Percentiles rank a stretch among this genome's conserved stretches.
These are phyloP conservation scores for Cosmia pyralina DNA, from an alignment of 2,888 invertebrate genomes.

Conservation along the genomic window DNA sequence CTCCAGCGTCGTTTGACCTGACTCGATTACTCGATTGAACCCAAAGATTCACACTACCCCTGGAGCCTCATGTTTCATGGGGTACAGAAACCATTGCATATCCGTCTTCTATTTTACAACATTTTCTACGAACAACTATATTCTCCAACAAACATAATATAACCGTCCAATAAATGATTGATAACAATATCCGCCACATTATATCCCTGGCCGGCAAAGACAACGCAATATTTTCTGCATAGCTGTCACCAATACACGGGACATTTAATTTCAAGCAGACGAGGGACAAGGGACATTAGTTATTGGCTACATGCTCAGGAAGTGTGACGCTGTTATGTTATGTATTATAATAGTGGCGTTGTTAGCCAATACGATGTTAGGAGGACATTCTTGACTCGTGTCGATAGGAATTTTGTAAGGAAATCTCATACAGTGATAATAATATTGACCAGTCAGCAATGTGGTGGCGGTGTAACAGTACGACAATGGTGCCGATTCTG, in stretches of 20 bases:
- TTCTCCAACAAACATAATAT: background rate
- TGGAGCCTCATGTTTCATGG: too few species aligned
- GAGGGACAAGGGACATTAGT: slow-evolving; percentile 33
- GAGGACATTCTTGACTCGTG: background rate
- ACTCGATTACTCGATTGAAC: too few species aligned
- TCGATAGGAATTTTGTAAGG: background rate
- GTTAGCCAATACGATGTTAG: background rate
- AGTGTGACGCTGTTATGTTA: slow-evolving; percentile 32
- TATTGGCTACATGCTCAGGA: slow-evolving; percentile 50
- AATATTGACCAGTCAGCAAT: too few species aligned
- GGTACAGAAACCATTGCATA: too few species aligned
- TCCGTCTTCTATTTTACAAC: background rate
- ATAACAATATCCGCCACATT: background rate
- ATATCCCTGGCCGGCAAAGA: background rate
- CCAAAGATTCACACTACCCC: too few species aligned
- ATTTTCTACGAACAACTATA: background rate
- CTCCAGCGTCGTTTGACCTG: too few species aligned
- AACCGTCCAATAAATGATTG: background rate
- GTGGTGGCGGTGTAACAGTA: too few species aligned
- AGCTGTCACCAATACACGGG: slow-evolving; percentile 23
- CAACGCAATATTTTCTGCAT: slow-evolving; percentile 46
- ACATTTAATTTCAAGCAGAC: slow-evolving; percentile 37
- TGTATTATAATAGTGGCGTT: slow-evolving; percentile 14
- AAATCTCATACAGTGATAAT: background rate
- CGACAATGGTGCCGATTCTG: too few species aligned